Conservation (phyloP, 2,113 vertebrate genomes). For the Cottus gobio region DNA sequence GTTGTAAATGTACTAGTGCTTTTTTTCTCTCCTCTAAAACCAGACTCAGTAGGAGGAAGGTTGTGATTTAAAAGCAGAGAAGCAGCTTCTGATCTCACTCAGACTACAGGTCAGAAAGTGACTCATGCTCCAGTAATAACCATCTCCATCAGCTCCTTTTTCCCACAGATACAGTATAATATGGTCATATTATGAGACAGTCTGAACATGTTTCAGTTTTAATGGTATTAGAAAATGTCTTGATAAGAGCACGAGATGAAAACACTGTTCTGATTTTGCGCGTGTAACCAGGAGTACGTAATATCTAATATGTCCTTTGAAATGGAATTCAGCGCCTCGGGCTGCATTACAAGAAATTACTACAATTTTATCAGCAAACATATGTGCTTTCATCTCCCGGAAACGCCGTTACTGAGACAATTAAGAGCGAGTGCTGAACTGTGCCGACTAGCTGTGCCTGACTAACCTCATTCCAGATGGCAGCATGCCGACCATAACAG, state of each 20-base stretch:
- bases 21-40: background rate
- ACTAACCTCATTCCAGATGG: slow-evolving; percentile 59
- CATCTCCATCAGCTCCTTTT: background rate
- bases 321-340: background rate
- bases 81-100: slow-evolving; percentile 1
- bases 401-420: background rate
- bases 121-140: background rate
- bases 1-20: background rate
- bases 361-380: slow-evolving; percentile 5
- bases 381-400: slow-evolving; percentile 17
- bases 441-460: slow-evolving; percentile 27
- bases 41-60: background rate
- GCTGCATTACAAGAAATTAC: background rate
- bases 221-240: background rate
- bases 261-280: background rate
- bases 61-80: background rate
- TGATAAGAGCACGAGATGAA: background rate
- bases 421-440: slow-evolving; percentile 29
- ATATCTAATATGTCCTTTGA: background rate
- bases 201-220: background rate
- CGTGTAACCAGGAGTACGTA: background rate
- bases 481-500: slow-evolving; percentile 24
- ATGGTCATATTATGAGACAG: background rate
- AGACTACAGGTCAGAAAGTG: background rate
- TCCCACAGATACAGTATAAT: background rate